These are phyloP conservation scores for Hypsopygia costalis DNA, from an alignment of 2,888 invertebrate species.

Conservation along the genomic window DNA sequence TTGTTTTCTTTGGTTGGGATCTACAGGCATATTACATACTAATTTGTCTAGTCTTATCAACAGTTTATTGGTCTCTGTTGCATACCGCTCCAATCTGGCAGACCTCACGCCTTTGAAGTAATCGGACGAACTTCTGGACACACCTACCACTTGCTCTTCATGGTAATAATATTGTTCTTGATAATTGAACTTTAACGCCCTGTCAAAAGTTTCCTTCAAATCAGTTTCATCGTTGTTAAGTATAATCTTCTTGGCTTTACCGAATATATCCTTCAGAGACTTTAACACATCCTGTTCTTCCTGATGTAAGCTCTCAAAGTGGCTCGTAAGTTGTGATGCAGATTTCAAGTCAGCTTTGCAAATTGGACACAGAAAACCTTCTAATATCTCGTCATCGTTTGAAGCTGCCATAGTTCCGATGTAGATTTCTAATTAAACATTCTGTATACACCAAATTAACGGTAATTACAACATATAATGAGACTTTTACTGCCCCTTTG, in stretches of 20 bases:
- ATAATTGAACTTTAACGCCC: constrained; percentile 66
- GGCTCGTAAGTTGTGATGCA: constrained; percentile 89
- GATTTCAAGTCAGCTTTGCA: constrained; percentile 95
- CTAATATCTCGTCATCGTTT: constrained; percentile 84
- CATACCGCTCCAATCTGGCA: constrained; percentile 89
- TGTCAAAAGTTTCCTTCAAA: constrained; percentile 79
- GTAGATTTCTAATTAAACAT: constrained; percentile 24
- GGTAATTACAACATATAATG: constrained; percentile 11
- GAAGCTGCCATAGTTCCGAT: constrained; percentile 53
- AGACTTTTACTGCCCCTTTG: constrained; percentile 11
- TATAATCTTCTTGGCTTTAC: constrained; percentile 95
- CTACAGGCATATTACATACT: constrained; percentile 88
- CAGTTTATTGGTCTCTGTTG: constrained; percentile 97
- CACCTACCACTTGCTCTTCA: constrained; percentile 83
- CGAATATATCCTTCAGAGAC: constrained; percentile 90
- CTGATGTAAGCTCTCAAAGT: constrained; percentile 94
- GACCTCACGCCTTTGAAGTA: constrained; percentile 86
- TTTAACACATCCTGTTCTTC: constrained; percentile 92
- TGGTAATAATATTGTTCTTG: constrained; percentile 50
- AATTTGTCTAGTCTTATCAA: constrained; percentile 96
- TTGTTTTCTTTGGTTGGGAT: constrained; percentile 86
- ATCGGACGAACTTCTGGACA: constrained; percentile 83
- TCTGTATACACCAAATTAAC: constrained; percentile 10
- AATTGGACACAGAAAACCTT: constrained; percentile 97
- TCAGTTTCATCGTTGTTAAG: constrained; percentile 85